Conservation (phyloP, 37 sponge, comb jelly and placozoan species). For the Axinella damicornis region DNA sequence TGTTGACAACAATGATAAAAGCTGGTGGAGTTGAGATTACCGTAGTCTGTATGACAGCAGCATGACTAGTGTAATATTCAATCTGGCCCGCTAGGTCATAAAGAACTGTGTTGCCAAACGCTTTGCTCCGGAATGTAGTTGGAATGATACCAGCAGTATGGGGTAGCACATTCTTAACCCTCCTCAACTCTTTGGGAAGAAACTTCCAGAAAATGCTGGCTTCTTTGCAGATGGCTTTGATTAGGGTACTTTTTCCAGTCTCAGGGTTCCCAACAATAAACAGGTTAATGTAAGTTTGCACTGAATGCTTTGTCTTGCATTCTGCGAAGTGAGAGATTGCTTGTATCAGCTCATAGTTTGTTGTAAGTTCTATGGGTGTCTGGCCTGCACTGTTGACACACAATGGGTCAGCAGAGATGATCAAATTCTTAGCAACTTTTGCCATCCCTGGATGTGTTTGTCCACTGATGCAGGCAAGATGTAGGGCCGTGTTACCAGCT, state of each 20-base stretch:
- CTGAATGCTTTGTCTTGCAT: background rate
- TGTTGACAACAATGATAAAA: too few species aligned
- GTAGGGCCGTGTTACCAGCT: too few species aligned
- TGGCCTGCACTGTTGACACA: background rate
- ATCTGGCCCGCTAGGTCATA: too few species aligned
- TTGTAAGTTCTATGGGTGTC: slow-evolving; percentile 20
- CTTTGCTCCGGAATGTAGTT: background rate
- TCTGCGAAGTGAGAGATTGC: background rate
- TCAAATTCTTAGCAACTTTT: background rate
- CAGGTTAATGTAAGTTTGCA: background rate
- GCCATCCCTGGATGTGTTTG: too few species aligned
- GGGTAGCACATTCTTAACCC: background rate
- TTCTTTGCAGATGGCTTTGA: slow-evolving; percentile 9
- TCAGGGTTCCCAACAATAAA: slow-evolving; percentile 31
- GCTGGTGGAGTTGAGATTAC: too few species aligned
- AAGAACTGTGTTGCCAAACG: too few species aligned
- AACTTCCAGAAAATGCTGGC: too few species aligned
- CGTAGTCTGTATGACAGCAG: too few species aligned
- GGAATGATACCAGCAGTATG: slow-evolving; percentile 49
- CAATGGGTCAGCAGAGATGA: background rate
- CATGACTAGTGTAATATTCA: too few species aligned
- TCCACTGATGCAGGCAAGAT: background rate
- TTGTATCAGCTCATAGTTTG: background rate
- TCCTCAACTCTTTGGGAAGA: too few species aligned
- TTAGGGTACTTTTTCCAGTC: slow-evolving; percentile 50